Percentiles rank a stretch among this genome's conserved stretches.
Conservation (phyloP, 1,140 invertebrate species). For the Eubasilissa regina region DNA sequence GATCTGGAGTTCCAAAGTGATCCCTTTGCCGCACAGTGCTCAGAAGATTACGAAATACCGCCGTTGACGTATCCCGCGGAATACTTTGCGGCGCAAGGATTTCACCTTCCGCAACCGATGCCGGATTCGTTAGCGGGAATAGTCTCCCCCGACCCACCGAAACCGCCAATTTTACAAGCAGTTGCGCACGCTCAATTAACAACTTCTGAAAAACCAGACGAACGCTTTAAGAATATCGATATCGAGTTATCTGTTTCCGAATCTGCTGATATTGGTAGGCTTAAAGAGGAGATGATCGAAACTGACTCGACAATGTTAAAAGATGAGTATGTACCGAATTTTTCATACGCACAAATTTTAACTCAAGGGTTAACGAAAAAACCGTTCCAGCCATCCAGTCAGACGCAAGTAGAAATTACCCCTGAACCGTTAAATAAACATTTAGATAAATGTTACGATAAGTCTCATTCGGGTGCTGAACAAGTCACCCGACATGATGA, state of each 20-base stretch:
- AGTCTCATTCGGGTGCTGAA: conserved; percentile 64
- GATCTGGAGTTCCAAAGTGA: neutral
- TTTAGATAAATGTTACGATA: conserved; percentile 48
- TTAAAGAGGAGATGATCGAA: conserved; percentile 11
- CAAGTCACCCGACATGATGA: conserved; percentile 60
- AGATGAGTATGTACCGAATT: conserved; percentile 65
- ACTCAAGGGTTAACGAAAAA: conserved; percentile 76
- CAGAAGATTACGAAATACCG: conserved; percentile 55
- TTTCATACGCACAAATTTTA: conserved; percentile 83
- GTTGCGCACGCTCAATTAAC: neutral
- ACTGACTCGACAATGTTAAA: neutral
- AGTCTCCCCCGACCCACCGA: neutral
- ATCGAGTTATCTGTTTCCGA: neutral
- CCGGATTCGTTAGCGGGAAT: conserved; percentile 49
- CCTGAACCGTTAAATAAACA: neutral
- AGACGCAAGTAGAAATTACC: conserved; percentile 1
- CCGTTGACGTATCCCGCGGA: conserved; percentile 56
- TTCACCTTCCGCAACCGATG: conserved; percentile 58
- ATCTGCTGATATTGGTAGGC: neutral
- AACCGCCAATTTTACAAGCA: conserved; percentile 12
- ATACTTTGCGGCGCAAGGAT: conserved; percentile 59
- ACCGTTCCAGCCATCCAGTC: conserved; percentile 74
- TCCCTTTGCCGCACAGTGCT: conserved; percentile 1
- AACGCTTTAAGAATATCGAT: conserved; percentile 24
- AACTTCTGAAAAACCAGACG: neutral